A percentile compares a stretch with the other conserved stretches of the same genome.
Conservation (phyloP, 2,888 invertebrate genomes). For the Zhuqinia jingwanae region DNA sequence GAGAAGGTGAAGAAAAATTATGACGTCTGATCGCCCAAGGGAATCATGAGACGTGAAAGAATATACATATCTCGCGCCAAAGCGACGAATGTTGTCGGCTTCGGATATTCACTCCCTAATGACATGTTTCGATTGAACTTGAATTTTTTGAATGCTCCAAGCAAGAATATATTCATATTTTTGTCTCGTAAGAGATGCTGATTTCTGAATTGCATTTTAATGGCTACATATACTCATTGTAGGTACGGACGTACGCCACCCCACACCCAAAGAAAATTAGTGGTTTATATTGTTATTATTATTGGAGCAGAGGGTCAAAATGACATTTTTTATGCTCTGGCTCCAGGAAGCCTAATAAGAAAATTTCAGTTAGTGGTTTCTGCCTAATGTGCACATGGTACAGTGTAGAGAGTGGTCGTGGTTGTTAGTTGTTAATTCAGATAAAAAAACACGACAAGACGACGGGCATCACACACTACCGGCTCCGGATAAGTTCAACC, state of each 20-base stretch:
- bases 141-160: constrained; percentile 35
- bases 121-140: constrained; percentile 59
- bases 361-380: constrained; percentile 48
- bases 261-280: constrained; percentile 62
- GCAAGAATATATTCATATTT: constrained; percentile 12
- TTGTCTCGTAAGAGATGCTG: constrained; percentile 38
- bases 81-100: constrained; percentile 63
- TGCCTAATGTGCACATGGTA: no score
- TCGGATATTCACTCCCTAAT: constrained; percentile 65
- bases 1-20: constrained; percentile 44
- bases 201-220: constrained; percentile 61
- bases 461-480: constrained; percentile 57
- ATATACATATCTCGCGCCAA: constrained; percentile 57
- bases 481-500: constrained; percentile 58
- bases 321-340: constrained; percentile 57
- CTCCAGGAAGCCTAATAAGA: constrained; percentile 47
- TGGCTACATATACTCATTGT: constrained; percentile 41
- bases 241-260: neutral
- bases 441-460: constrained; percentile 45
- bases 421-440: constrained; percentile 42
- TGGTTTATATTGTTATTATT: constrained; percentile 55
- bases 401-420: neutral
- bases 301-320: constrained; percentile 36
- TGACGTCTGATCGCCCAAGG: constrained; percentile 66
- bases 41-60: constrained; percentile 24